These are phyloP conservation scores for Miniopterus natalensis DNA, from an alignment of 2,113 vertebrate genomes.

Conservation along the genomic window DNA sequence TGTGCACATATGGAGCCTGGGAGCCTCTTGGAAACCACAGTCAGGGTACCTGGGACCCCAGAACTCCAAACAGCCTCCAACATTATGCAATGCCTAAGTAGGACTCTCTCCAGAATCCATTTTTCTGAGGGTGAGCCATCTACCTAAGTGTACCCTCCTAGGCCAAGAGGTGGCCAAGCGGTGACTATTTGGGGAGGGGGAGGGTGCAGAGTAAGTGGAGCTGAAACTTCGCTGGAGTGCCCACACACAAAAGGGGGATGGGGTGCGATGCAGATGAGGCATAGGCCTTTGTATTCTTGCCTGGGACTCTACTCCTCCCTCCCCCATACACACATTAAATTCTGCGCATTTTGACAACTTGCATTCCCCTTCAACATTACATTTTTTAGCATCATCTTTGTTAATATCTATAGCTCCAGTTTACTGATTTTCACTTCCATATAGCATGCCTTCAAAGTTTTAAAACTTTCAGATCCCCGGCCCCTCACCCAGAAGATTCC, in stretches of 20 bases:
- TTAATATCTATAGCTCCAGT: not conserved
- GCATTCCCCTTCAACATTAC: not conserved
- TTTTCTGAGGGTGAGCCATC: not conserved
- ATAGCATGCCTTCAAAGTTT: slow-evolving; percentile 21
- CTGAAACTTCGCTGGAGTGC: not conserved
- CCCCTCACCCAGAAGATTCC: not conserved
- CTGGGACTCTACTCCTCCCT: rapidly evolving
- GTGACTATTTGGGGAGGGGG: not conserved
- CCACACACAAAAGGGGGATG: not conserved
- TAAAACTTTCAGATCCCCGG: not conserved
- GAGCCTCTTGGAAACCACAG: not conserved
- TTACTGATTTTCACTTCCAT: not conserved
- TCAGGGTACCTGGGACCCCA: not conserved
- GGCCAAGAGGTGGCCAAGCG: not conserved
- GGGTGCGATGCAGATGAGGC: not conserved
- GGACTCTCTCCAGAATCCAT: not conserved
- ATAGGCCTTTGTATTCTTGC: not conserved
- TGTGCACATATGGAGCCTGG: not conserved
- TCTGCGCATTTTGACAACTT: not conserved
- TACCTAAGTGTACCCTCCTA: no score
- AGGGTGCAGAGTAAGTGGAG: not conserved
- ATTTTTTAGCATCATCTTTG: not conserved
- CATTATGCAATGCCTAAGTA: not conserved
- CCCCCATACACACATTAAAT: not conserved
- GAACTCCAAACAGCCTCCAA: not conserved